Evolutionary conservation across 2,888 invertebrate genomes (phyloP), one percentile per base, ranked within the genome.

Genomic region (Gandaritis pyraliata): DNA sequence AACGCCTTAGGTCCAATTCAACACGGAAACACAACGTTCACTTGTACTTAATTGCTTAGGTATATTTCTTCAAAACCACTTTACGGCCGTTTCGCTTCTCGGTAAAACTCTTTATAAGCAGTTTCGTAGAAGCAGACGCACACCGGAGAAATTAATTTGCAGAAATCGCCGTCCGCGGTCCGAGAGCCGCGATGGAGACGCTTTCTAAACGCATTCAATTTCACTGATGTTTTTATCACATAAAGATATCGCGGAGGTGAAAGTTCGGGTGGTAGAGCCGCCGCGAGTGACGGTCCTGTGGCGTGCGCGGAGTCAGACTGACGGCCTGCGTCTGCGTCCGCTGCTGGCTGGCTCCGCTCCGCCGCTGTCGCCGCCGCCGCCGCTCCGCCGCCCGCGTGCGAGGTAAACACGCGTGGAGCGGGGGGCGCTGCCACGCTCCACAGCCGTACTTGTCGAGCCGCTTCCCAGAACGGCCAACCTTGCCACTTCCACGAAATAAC

Each of bases 91-190:
- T 86, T 86, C 86, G 87, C 73, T 90, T 92, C 92, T 86, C 81
- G 70, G 92, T 90, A 91, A 74, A 89, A 90, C 90, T 89, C 89
- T 90, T 86, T 88, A 88, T 82, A 88, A 88, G 84, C 88, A 82
- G 87, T 88, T 92, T 90, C 92, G 86, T 82, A 84, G 92, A 90
- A 91, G 74, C 82, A 80, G 83, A 82, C 78, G 82, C 85, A 85
- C 85, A 85, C 85, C 78, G 87, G 88, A 90, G 90, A 90, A 90
- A 90, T 88, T 89, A 89, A 86, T 90, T 91, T 87, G 88, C 88
- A 85, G 90, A 86, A 90, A 85, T 81, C 81, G 80, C 81, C 82
- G 81, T 76, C 78, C 80, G 77, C 73, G 83, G n/a, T 76, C 82
- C 85, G 84, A 82, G 83, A 82, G 79, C 77, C 82, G 83, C 77